Conservation (phyloP, 2,888 invertebrate species). For the Hydropsyche betteni region DNA sequence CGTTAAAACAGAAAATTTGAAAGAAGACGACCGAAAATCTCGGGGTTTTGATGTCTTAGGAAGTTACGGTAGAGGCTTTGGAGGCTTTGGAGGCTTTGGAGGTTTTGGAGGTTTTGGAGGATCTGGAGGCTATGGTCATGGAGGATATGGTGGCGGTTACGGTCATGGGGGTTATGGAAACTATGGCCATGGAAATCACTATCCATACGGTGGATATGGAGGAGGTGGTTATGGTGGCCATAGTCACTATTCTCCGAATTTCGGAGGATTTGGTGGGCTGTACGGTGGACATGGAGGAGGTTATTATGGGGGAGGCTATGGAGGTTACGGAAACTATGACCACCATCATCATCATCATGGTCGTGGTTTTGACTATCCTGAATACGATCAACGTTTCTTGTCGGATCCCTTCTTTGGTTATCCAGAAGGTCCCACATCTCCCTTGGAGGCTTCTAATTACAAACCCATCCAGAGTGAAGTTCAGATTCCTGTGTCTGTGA, state of each 20-base stretch:
- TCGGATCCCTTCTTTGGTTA: conserved; percentile 9
- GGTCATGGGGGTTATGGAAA: conserved; percentile 13
- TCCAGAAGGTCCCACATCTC: neutral
- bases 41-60: neutral
- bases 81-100: neutral
- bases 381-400: conserved; percentile 5
- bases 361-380: conserved; percentile 3
- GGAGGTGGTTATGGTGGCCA: conserved; percentile 17
- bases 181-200: neutral
- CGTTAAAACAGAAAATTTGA: neutral
- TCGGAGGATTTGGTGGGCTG: neutral
- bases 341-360: conserved; percentile 16
- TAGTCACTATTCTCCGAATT: neutral
- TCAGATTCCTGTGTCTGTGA: conserved; percentile 31
- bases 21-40: neutral
- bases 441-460: neutral
- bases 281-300: neutral
- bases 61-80: neutral
- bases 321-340: neutral
- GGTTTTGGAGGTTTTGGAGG: conserved; percentile 2
- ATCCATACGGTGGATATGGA: neutral
- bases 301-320: neutral
- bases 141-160: neutral
- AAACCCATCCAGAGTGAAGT: neutral
- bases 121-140: neutral